Evolutionary conservation across 2,797 vertebrate genomes (phyloP).

Genomic region (Antrozous pallidus): DNA sequence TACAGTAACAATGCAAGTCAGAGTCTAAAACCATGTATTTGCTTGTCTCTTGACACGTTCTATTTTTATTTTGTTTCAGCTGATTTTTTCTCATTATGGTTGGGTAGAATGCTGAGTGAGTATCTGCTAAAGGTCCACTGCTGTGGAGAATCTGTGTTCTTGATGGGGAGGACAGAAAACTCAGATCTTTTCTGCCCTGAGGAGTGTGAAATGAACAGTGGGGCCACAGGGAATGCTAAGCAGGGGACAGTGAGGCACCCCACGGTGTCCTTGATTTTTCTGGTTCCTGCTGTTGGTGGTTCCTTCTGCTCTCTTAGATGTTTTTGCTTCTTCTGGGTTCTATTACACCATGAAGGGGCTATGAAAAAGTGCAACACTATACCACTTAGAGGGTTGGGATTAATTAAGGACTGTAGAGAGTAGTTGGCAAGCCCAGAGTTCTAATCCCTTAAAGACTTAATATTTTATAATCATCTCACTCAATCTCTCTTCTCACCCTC

Average conservation of each 20-base stretch:
- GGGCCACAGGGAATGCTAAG: neutral
- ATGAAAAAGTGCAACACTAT: neutral
- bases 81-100: neutral
- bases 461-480: neutral
- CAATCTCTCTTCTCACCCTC: neutral
- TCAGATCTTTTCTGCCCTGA: neutral
- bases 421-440: neutral
- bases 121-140: neutral
- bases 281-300: neutral
- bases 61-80: conserved; percentile 16
- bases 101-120: neutral
- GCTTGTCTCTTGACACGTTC: neutral
- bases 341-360: neutral
- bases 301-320: neutral
- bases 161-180: neutral
- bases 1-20: neutral
- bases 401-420: neutral
- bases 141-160: neutral
- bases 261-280: neutral
- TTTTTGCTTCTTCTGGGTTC: neutral
- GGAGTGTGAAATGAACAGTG: neutral
- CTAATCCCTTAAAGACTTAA: neutral
- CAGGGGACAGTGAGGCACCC: neutral
- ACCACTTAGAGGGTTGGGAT: neutral
- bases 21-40: neutral